phyloP scores from a whole-genome alignment of 2,113 vertebrate genomes.

The Phylloscopus trochiloides region DNA sequence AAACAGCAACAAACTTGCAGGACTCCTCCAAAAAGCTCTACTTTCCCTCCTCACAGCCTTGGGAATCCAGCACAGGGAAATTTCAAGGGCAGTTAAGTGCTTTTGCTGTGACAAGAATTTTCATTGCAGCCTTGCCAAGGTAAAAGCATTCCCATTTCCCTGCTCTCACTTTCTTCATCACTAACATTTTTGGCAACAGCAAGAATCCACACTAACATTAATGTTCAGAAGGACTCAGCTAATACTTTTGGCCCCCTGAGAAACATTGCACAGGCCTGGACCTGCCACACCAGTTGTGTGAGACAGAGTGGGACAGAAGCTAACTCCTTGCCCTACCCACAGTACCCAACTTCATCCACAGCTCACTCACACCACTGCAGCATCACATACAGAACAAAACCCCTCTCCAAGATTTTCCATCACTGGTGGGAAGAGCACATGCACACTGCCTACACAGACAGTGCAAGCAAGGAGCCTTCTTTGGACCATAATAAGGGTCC shows the following conservation, averaged over 20 bases:
- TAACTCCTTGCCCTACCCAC: neutral
- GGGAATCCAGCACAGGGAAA: neutral
- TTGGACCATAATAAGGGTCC: neutral
- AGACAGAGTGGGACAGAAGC: neutral
- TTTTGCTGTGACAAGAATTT: neutral
- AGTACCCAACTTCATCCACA: neutral
- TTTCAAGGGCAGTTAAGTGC: neutral
- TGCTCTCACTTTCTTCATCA: neutral
- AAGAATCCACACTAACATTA: neutral
- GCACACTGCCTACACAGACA: rapidly evolving
- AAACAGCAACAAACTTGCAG: neutral
- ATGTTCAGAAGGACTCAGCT: neutral
- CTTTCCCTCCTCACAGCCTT: neutral
- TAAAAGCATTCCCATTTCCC: neutral
- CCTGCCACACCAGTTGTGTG: neutral
- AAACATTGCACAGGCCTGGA: neutral
- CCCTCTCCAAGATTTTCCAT: neutral
- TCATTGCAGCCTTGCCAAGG: neutral
- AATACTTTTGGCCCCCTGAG: neutral
- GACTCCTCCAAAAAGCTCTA: neutral
- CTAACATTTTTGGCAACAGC: neutral
- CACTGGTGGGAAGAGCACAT: neutral
- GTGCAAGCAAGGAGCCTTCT: neutral
- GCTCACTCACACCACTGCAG: neutral
- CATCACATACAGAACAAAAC: neutral